Evolutionary conservation across 2,113 vertebrate species (phyloP), one percentile per base, ranked within the genome.

Genomic region (Hydropotes inermis): DNA sequence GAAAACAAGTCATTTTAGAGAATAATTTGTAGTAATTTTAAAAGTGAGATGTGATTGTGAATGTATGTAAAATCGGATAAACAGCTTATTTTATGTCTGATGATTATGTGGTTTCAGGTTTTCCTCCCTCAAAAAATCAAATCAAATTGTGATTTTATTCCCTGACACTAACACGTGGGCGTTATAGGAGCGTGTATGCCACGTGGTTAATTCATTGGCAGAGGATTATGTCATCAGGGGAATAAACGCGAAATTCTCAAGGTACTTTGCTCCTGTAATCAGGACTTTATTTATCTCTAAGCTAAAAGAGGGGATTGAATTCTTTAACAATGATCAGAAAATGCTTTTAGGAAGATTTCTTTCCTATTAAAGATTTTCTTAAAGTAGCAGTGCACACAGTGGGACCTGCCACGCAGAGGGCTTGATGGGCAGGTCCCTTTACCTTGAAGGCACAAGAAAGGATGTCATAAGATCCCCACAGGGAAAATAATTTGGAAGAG

Each of bases 331-430:
- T 84, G 88, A 97, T 96, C 90, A 97, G 88, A 88, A 93, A 99
- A 98, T 98, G 98, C 98, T 99, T 99, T 99, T 98, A 98, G 96
- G 95, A 98, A 98, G 97, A 98, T 99, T 98, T 98, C 97, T 98
- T 98, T 98, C 94, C 95, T 97, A 98, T 93, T 57, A 94, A 93
- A 98, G 98, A 95, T 97, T 97, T 97, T 98, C 97, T 98, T 98
- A 98, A 98, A 97, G 96, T 96, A 97, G 96, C 58, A 98, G 98
- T 95, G 95, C 93, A 90, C 93, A 55, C 28, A 43, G 87, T 97
- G 67, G 95, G 52, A 70, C 74, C 70, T 95, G 76, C 16, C 10
- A 0, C 92, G 61, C 67, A 94, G 15, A 54, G 74, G 86, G 47
- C 57, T 94, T 94, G 91, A 87, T 47, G 52, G 61, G 95, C 85